phyloP scores from a whole-genome alignment of 1,140 invertebrate genomes.

The Oryzaephilus surinamensis region DNA sequence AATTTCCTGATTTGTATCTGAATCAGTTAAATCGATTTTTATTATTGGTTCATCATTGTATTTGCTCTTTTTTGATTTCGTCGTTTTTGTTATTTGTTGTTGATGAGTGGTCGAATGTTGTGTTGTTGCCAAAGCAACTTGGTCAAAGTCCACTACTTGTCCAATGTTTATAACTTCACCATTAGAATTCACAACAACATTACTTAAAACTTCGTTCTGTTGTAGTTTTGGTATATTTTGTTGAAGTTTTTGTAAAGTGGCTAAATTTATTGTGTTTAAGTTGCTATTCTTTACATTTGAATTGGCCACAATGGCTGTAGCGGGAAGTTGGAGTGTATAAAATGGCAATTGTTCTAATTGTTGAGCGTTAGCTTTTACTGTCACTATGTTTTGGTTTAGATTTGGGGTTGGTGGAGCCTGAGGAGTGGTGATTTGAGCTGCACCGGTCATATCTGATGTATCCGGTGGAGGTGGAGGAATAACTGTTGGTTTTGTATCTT shows the following conservation, averaged over 20 bases:
- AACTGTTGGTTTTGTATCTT: constrained; percentile 40
- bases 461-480: constrained; percentile 9
- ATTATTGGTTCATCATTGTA: constrained; percentile 15
- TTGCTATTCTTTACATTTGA: constrained; percentile 8
- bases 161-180: constrained; percentile 30
- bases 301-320: constrained; percentile 8
- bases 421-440: constrained; percentile 2
- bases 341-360: constrained; percentile 13
- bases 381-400: no score
- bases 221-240: constrained; percentile 7
- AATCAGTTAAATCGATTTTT: constrained; percentile 26
- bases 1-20: constrained; percentile 12
- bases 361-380: no score
- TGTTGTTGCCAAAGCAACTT: constrained; percentile 1
- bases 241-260: not conserved
- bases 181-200: constrained; percentile 28
- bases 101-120: no score
- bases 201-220: constrained; percentile 24
- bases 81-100: constrained; percentile 14
- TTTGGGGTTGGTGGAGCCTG: constrained; percentile 2
- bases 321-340: constrained; percentile 19
- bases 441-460: constrained; percentile 11
- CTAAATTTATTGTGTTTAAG: constrained; percentile 7
- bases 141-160: constrained; percentile 25
- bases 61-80: constrained; percentile 12